These are phyloP conservation scores for Drosophila ananassae DNA, from an alignment of 1,140 invertebrate species.

Conservation along the genomic window DNA sequence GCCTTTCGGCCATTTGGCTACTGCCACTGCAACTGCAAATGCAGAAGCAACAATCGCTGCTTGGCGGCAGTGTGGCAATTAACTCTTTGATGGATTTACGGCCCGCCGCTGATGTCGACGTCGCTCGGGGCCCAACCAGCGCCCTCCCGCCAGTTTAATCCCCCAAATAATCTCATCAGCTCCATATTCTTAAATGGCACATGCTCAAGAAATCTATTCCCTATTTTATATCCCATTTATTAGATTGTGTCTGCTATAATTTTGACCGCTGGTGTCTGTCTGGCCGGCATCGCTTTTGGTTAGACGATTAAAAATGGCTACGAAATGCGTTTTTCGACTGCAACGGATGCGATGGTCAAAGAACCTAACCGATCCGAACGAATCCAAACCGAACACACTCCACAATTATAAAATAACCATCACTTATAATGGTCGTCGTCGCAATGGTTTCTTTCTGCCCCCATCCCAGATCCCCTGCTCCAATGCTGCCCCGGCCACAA, in stretches of 20 bases:
- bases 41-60: constrained; percentile 17
- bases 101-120: constrained; percentile 35
- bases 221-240: too few relatives aligned
- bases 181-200: too few relatives aligned
- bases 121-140: constrained; percentile 12
- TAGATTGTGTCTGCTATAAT: not conserved
- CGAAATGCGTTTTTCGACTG: constrained; percentile 78
- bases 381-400: constrained; percentile 46
- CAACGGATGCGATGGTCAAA: constrained; percentile 61
- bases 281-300: constrained; percentile 5
- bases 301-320: constrained; percentile 66
- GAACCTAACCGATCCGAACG: constrained; percentile 14
- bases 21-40: constrained; percentile 35
- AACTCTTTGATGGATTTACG: constrained; percentile 81
- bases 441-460: constrained; percentile 6
- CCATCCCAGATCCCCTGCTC: not conserved
- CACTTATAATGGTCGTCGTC: constrained; percentile 71
- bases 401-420: constrained; percentile 82
- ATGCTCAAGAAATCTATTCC: too few relatives aligned
- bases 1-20: constrained; percentile 59
- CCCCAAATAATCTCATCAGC: not conserved
- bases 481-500: not conserved
- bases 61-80: constrained; percentile 71
- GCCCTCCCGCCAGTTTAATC: not conserved
- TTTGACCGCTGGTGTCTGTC: constrained; percentile 1